Conservation (phyloP, 2,797 vertebrate genomes). For the Fistularia commersonii region DNA sequence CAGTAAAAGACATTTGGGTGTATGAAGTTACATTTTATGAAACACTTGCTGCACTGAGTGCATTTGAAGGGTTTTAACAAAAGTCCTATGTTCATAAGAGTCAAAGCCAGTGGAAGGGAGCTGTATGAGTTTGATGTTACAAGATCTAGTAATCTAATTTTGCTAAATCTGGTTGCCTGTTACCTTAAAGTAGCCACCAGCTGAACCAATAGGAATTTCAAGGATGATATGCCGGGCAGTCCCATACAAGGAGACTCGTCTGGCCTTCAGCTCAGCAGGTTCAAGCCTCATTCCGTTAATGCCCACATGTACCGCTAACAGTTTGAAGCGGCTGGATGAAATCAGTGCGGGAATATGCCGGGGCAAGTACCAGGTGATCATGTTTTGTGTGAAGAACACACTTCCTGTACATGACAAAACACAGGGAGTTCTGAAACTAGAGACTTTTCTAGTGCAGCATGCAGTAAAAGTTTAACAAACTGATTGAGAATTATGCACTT, state of each 20-base stretch:
- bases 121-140: too few relatives aligned
- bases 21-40: too few relatives aligned
- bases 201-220: conserved; percentile 75
- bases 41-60: too few relatives aligned
- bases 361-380: conserved; percentile 78
- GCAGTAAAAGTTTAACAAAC: background rate
- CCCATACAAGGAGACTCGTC: conserved; percentile 55
- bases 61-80: too few relatives aligned
- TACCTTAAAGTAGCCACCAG: conserved; percentile 79
- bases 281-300: conserved; percentile 68
- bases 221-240: conserved; percentile 45
- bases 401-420: conserved; percentile 57
- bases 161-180: too few relatives aligned
- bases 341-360: conserved; percentile 58
- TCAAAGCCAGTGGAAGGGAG: background rate
- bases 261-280: conserved; percentile 51
- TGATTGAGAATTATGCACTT: background rate
- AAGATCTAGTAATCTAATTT: too few relatives aligned
- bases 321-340: conserved; percentile 46
- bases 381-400: conserved; percentile 45
- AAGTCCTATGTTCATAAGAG: too few relatives aligned
- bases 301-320: conserved; percentile 69
- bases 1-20: background rate
- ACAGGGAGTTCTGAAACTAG: background rate
- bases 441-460: background rate